Evolutionary conservation across 1,140 invertebrate species (phyloP).

Genomic region (Microplitis demolitor): DNA sequence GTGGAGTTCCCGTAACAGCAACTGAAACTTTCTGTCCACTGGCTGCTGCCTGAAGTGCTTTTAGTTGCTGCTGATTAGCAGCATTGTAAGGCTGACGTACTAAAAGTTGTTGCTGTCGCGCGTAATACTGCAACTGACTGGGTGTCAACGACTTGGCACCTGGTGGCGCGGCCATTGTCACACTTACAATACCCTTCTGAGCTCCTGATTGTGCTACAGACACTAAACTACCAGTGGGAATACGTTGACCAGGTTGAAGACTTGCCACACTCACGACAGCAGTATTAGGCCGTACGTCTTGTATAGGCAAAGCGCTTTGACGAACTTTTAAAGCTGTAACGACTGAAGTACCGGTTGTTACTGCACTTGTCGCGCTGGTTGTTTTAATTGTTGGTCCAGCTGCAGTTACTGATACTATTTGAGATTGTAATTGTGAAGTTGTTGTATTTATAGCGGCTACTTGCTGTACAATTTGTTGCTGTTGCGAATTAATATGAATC

Average conservation of each 20-base stretch:
- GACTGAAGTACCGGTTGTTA: conserved; percentile 38
- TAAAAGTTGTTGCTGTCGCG: conserved; percentile 51
- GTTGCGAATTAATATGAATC: conserved; percentile 33
- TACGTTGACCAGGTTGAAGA: conserved; percentile 49
- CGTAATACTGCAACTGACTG: conserved; percentile 62
- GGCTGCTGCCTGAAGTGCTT: conserved; percentile 46
- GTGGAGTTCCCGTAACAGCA: conserved; percentile 40
- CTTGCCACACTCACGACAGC: conserved; percentile 51
- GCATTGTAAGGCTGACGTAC: neutral
- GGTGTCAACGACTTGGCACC: conserved; percentile 61
- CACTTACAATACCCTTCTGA: conserved; percentile 53
- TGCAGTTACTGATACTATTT: conserved; percentile 35
- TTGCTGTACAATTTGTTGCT: conserved; percentile 30
- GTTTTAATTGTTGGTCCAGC: conserved; percentile 47
- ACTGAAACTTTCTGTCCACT: conserved; percentile 54
- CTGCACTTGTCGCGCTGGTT: conserved; percentile 42
- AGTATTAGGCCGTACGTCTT: conserved; percentile 46
- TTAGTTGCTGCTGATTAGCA: conserved; percentile 32
- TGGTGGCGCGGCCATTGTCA: conserved; percentile 50
- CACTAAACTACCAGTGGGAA: conserved; percentile 49
- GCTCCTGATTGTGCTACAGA: conserved; percentile 45
- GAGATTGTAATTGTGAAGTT: conserved; percentile 26
- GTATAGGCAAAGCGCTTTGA: conserved; percentile 46
- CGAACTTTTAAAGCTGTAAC: conserved; percentile 45
- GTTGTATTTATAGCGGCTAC: neutral